Evolutionary conservation across 2,888 invertebrate species (phyloP).

Genomic region (Marasmarcha lunaedactyla): DNA sequence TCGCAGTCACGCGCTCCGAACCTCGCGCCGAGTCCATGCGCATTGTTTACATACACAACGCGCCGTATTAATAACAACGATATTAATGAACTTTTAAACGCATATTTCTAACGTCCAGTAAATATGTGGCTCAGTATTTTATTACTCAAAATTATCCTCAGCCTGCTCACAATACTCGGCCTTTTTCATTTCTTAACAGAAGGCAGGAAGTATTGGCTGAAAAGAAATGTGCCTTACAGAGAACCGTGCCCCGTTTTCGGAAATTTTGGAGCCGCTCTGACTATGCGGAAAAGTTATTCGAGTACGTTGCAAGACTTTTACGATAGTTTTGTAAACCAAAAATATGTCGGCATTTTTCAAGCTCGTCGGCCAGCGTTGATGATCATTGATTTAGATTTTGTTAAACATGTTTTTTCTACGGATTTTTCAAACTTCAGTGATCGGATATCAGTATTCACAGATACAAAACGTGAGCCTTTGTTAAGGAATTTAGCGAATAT

Average conservation of each 20-base stretch:
- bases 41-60: slow-evolving; percentile 42
- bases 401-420: slow-evolving; percentile 43
- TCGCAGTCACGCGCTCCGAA: slow-evolving; percentile 19
- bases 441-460: slow-evolving; percentile 48
- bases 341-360: slow-evolving; percentile 57
- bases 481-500: slow-evolving; percentile 56
- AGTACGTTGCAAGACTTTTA: slow-evolving; percentile 49
- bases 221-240: slow-evolving; percentile 49
- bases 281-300: slow-evolving; percentile 48
- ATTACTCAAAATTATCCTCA: too few relatives aligned
- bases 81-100: slow-evolving; percentile 5
- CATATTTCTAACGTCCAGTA: slow-evolving; percentile 13
- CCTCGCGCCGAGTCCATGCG: slow-evolving; percentile 19
- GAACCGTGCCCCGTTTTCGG: slow-evolving; percentile 62
- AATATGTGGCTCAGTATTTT: slow-evolving; percentile 37
- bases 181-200: slow-evolving; percentile 42
- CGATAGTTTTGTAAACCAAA: slow-evolving; percentile 35
- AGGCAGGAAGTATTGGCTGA: slow-evolving; percentile 54
- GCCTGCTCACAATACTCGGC: slow-evolving; percentile 32
- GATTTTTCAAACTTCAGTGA: slow-evolving; percentile 51
- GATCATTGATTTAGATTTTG: slow-evolving; percentile 46
- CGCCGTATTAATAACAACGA: slow-evolving; percentile 18
- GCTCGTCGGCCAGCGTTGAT: slow-evolving; percentile 54
- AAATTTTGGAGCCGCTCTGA: slow-evolving; percentile 57
- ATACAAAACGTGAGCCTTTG: slow-evolving; percentile 52